Base-by-base conservation (phyloP, 2,888 invertebrate species). In the Polyommatus iphigenia region DNA sequence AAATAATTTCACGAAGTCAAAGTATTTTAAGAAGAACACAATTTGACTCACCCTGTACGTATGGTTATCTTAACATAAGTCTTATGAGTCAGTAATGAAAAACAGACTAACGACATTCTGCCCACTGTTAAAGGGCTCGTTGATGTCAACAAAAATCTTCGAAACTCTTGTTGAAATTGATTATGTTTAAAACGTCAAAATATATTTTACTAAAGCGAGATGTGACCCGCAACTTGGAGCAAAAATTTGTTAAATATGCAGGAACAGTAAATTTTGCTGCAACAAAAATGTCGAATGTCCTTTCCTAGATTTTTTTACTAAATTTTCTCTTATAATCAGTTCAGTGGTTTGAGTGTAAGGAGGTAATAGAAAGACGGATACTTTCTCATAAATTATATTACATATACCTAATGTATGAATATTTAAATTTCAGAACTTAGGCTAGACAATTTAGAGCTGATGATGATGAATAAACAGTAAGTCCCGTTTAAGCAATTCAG, bases 71-170 rank as follows among this genome's bases (percentile, higher is more conserved):
- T 67, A 67, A 67, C 67, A 67, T 67, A 67, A 67, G 67, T 67
- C 67, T 67, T 67, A 67, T 32, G 67, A 29, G 29, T 67, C 67
- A 6, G 67, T 67, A 67, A 67, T 67, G 67, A 67, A 67, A 67
- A 67, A 67, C 67, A 32, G 29, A 32, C 29, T 67, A 67, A 67
- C 67, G 29, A 67, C 67, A 67, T 67, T 67, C 29, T 67, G 29
- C 29, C 29, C 67, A 67, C 29, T 67, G 67, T 67, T 67, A 32
- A 67, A 67, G 6, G 29, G 67, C 67, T 67, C 67, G 67, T 29
- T 7, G 67, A 67, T 67, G 67, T 67, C 67, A 32, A 15, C 18
- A 67, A 67, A 32, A 67, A 32, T 67, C 32, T 67, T 29, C 15
- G 15, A 29, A 29, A 18, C 13, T 67, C 5, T 29, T 29, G 6